phyloP scores from a whole-genome alignment of 2,113 vertebrate species.

The Myodes glareolus region DNA sequence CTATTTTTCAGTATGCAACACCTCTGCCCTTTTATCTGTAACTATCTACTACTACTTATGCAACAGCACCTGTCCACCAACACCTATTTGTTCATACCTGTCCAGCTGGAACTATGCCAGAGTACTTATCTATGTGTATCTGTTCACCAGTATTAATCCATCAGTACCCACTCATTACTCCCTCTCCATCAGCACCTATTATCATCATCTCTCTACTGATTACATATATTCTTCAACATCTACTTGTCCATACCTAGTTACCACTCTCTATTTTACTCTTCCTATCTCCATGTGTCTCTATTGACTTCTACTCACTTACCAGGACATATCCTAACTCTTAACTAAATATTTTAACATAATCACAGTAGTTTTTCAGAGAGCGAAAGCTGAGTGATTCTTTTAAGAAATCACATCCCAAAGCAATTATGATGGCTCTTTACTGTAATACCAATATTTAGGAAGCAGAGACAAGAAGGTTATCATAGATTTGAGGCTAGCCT shows the following conservation, averaged over 20 bases:
- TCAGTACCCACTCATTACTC: too few species aligned
- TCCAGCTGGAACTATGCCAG: too few species aligned
- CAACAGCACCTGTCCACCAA: not conserved
- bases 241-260: not conserved
- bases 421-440: not conserved
- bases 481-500: not conserved
- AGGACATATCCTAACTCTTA: not conserved
- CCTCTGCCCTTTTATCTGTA: not conserved
- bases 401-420: not conserved
- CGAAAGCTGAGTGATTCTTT: not conserved
- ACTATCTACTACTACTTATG: too few species aligned
- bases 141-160: too few species aligned
- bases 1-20: not conserved
- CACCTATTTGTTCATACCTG: too few species aligned
- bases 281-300: not conserved
- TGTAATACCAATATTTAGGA: not conserved
- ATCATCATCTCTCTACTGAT: not conserved
- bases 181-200: not conserved
- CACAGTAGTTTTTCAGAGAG: not conserved
- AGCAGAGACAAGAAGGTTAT: not conserved
- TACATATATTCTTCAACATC: not conserved
- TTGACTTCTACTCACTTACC: not conserved
- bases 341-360: not conserved
- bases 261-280: not conserved
- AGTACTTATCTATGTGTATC: not conserved